Evolutionary conservation across 2,888 invertebrate species (phyloP).

Genomic region (Plebejus anna): DNA sequence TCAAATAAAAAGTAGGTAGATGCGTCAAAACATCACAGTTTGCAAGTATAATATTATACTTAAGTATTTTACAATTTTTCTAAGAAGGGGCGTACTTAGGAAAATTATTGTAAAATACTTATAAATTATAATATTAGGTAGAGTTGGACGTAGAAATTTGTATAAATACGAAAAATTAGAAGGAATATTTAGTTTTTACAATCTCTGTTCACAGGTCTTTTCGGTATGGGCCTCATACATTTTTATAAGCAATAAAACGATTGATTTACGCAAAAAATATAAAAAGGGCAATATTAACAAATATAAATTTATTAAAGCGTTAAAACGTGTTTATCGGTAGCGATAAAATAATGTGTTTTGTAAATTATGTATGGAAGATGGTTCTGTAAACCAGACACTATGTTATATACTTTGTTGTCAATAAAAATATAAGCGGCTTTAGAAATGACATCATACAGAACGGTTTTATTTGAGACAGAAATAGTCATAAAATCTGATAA

Average conservation of each 20-base stretch:
- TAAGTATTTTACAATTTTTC: no score
- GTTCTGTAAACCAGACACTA: background rate
- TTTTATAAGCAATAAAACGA: background rate
- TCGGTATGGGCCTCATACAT: background rate
- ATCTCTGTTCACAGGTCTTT: no score
- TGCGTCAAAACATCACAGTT: no score
- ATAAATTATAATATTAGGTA: no score
- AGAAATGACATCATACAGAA: conserved; percentile 22
- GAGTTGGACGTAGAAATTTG: no score
- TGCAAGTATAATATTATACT: no score
- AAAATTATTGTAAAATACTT: no score
- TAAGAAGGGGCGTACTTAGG: no score
- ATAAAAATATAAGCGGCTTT: conserved; percentile 1
- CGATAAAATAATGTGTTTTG: conserved; percentile 8
- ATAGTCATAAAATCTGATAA: background rate
- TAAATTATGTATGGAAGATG: background rate
- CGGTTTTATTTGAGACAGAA: conserved; percentile 13
- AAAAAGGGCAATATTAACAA: background rate
- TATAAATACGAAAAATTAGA: no score
- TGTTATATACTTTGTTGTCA: background rate
- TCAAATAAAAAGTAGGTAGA: no score
- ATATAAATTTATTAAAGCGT: background rate
- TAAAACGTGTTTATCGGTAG: background rate
- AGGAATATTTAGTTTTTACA: no score
- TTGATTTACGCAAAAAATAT: background rate